A percentile compares a stretch with the other conserved stretches of the same genome.
Conservation (phyloP, 2,797 vertebrate species). For the Ctenopoma multispine region DNA sequence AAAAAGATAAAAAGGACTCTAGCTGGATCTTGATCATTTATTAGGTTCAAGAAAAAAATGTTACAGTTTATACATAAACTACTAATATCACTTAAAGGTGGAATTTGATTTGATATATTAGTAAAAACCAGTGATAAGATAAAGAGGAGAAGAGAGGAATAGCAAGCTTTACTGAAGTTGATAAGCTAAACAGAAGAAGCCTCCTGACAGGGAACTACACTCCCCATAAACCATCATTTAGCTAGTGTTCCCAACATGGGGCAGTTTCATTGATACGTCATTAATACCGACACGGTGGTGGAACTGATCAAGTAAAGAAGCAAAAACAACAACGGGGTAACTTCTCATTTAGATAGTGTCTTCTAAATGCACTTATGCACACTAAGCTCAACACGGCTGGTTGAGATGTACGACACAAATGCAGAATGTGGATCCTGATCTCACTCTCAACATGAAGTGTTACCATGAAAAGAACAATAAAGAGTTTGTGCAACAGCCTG, state of each 20-base stretch:
- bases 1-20: slow-evolving; percentile 33
- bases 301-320: slow-evolving; percentile 56
- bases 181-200: slow-evolving; percentile 63
- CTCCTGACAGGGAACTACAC: slow-evolving; percentile 55
- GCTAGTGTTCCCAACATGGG: slow-evolving; percentile 74
- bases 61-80: slow-evolving; percentile 94
- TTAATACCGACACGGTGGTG: slow-evolving; percentile 75
- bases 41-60: slow-evolving; percentile 89
- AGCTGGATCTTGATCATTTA: slow-evolving; percentile 88
- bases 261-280: slow-evolving; percentile 58
- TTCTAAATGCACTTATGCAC: slow-evolving; percentile 33
- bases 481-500: slow-evolving; percentile 64
- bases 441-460: slow-evolving; percentile 48
- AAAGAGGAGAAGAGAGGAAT: slow-evolving; percentile 55
- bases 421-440: slow-evolving; percentile 36
- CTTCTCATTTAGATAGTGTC: slow-evolving; percentile 58
- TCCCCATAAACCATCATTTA: slow-evolving; percentile 64
- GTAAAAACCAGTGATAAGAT: slow-evolving; percentile 82
- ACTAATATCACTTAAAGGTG: slow-evolving; percentile 86
- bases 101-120: slow-evolving; percentile 80
- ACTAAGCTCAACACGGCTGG: slow-evolving; percentile 26
- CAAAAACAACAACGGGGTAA: slow-evolving; percentile 30
- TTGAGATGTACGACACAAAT: slow-evolving; percentile 26
- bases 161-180: slow-evolving; percentile 76
- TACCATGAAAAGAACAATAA: slow-evolving; percentile 39